Evolutionary conservation across 2,888 invertebrate species (phyloP).

Genomic region (Synergus itoensis): DNA sequence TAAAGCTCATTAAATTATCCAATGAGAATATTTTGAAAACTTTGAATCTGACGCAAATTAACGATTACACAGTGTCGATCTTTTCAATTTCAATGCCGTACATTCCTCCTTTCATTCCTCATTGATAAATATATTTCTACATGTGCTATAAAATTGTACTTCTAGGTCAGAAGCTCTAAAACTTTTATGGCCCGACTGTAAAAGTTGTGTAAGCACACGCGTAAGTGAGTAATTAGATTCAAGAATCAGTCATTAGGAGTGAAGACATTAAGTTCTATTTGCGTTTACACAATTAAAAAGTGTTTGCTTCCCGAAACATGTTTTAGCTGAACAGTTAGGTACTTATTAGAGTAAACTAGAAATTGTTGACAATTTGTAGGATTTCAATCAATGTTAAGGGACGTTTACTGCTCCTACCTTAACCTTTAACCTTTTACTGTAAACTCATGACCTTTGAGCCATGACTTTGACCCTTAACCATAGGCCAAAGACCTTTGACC

Average conservation of each 20-base stretch:
- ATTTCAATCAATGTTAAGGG: too few relatives aligned
- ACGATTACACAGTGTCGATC: conserved; percentile 1
- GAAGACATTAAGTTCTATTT: background rate
- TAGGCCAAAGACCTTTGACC: too few relatives aligned
- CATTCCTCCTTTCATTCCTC: background rate
- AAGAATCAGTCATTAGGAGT: background rate
- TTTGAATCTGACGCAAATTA: background rate
- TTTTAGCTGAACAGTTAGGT: too few relatives aligned
- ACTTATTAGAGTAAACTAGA: too few relatives aligned
- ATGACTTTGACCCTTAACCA: too few relatives aligned
- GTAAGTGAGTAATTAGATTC: conserved; percentile 2
- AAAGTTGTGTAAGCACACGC: background rate
- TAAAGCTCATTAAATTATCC: background rate
- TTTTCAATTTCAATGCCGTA: background rate
- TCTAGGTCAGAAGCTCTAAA: background rate
- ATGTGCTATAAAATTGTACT: background rate
- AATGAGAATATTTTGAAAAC: conserved; percentile 2
- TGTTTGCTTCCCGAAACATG: too few relatives aligned
- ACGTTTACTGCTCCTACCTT: too few relatives aligned
- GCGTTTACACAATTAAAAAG: background rate
- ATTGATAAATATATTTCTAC: background rate
- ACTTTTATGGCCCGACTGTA: background rate
- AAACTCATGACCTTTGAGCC: too few relatives aligned
- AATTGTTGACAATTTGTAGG: too few relatives aligned
- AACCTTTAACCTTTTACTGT: too few relatives aligned